phyloP scores from a whole-genome alignment of 2,888 invertebrate genomes.

The Urechis unicinctus region DNA sequence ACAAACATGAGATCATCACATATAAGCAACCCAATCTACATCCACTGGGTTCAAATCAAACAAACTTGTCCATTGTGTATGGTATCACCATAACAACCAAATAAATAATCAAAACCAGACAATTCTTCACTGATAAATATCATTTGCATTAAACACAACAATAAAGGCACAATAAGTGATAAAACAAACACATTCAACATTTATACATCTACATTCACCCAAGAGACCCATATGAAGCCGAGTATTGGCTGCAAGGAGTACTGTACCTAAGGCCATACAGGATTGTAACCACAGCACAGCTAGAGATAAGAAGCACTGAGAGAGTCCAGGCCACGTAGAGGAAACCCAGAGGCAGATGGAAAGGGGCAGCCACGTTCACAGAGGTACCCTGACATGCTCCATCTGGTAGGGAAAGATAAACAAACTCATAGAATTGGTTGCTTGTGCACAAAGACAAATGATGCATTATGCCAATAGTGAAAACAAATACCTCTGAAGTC shows the following conservation, averaged over 20 bases:
- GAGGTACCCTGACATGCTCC: neutral
- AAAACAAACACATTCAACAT: neutral
- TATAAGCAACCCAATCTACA: too few relatives aligned
- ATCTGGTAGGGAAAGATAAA: too few relatives aligned
- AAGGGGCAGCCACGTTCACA: too few relatives aligned
- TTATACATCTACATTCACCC: neutral
- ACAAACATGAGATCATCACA: neutral
- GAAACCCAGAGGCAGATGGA: constrained; percentile 40
- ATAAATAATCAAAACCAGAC: too few relatives aligned
- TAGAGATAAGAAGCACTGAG: constrained; percentile 27
- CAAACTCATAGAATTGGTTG: too few relatives aligned
- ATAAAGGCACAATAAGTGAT: neutral
- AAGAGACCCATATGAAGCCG: too few relatives aligned
- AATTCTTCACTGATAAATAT: neutral
- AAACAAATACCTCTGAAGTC: neutral
- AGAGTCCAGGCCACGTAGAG: constrained; percentile 41
- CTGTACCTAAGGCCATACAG: constrained; percentile 44
- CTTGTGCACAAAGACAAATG: too few relatives aligned
- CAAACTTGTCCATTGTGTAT: too few relatives aligned
- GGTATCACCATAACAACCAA: too few relatives aligned
- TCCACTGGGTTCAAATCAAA: too few relatives aligned
- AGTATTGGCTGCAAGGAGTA: too few relatives aligned
- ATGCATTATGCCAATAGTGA: too few relatives aligned
- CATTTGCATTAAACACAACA: neutral
- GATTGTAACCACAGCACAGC: constrained; percentile 34